phyloP scores from a whole-genome alignment of 2,888 invertebrate species.

The Drosophila anceps region DNA sequence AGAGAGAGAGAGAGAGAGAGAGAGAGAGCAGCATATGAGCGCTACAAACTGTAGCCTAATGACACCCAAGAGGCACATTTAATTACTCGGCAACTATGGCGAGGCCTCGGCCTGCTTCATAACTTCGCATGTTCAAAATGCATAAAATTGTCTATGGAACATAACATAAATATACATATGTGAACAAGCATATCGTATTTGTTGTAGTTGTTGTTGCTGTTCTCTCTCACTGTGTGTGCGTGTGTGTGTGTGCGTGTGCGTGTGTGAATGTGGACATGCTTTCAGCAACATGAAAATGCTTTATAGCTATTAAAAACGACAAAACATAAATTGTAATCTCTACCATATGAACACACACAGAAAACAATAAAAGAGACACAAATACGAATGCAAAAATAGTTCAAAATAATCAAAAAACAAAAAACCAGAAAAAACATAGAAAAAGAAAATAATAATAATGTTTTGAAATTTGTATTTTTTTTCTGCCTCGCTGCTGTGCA shows the following conservation, averaged over 20 bases:
- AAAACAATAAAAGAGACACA: constrained; percentile 12
- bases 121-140: constrained; percentile 72
- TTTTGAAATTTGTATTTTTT: constrained; percentile 39
- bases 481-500: constrained; percentile 20
- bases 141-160: constrained; percentile 61
- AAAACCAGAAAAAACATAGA: constrained; percentile 4
- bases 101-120: constrained; percentile 28
- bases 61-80: constrained; percentile 61
- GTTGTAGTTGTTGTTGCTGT: constrained; percentile 8
- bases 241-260: constrained; percentile 1
- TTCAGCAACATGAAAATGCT: constrained; percentile 77
- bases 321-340: constrained; percentile 70
- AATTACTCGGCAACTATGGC: constrained; percentile 45
- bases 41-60: constrained; percentile 30
- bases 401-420: constrained; percentile 6
- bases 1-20: not conserved
- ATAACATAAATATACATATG: constrained; percentile 30
- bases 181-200: constrained; percentile 11
- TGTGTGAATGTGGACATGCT: constrained; percentile 47
- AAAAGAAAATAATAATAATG: constrained; percentile 8
- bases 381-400: constrained; percentile 1
- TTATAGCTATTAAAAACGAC: constrained; percentile 73
- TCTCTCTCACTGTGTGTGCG: not conserved
- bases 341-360: constrained; percentile 18
- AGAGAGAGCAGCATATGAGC: not conserved